phyloP scores from a whole-genome alignment of 2,888 invertebrate species.

The Mythimna vitellina region DNA sequence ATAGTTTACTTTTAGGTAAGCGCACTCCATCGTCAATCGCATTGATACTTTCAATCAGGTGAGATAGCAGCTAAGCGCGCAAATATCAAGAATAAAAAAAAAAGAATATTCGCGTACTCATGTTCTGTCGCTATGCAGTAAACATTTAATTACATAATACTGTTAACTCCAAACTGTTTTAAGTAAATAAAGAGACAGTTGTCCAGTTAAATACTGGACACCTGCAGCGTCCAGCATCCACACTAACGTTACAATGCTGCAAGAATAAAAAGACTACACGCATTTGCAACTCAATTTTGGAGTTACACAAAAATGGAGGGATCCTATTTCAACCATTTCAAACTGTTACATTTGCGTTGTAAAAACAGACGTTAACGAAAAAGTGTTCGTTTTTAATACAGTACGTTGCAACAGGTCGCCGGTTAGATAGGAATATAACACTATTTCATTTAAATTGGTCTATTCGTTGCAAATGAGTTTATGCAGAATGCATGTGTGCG shows the following conservation, averaged over 20 bases:
- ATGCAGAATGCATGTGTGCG: constrained; percentile 4
- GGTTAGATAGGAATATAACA: constrained; percentile 8
- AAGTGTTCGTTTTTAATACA: constrained; percentile 36
- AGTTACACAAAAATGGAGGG: constrained; percentile 32
- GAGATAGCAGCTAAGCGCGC: too few species aligned
- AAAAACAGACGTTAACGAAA: constrained; percentile 45
- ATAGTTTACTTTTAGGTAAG: too few species aligned
- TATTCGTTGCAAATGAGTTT: constrained; percentile 34
- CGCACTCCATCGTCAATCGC: too few species aligned
- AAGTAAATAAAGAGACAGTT: constrained; percentile 18
- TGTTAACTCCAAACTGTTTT: constrained; percentile 1
- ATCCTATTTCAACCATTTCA: constrained; percentile 4
- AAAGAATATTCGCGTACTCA: too few species aligned
- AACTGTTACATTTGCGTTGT: constrained; percentile 28
- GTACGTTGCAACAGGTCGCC: constrained; percentile 48
- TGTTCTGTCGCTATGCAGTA: too few species aligned
- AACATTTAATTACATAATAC: background rate
- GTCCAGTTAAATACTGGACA: constrained; percentile 3
- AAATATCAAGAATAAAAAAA: too few species aligned
- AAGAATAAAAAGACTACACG: constrained; percentile 26
- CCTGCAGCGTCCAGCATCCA: constrained; percentile 1
- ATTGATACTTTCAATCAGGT: too few species aligned
- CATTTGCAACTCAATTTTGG: constrained; percentile 43
- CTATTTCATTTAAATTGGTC: constrained; percentile 52
- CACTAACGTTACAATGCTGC: constrained; percentile 24